Evolutionary conservation across 64 coral and sea anemone species (phyloP).

Genomic region (Montipora foliosa): DNA sequence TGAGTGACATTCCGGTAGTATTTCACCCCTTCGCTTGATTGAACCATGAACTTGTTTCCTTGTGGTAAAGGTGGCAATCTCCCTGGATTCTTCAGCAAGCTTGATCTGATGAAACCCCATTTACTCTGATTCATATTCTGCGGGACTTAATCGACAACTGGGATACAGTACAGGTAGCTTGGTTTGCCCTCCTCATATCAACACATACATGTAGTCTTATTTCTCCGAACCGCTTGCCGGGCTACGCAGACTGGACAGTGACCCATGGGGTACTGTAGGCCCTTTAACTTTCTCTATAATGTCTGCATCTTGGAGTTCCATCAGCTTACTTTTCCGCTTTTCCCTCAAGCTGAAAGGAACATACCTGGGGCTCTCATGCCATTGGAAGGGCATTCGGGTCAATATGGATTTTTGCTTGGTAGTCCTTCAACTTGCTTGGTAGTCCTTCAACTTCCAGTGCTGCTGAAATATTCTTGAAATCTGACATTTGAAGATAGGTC

Average conservation of each 20-base stretch:
- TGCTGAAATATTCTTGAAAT: too few relatives aligned
- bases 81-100: too few relatives aligned
- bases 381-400: slow-evolving; percentile 9
- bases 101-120: too few relatives aligned
- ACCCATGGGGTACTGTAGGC: too few relatives aligned
- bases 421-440: too few relatives aligned
- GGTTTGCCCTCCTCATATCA: slow-evolving; percentile 45
- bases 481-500: too few relatives aligned
- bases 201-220: not conserved
- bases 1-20: not conserved
- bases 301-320: too few relatives aligned
- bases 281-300: not conserved
- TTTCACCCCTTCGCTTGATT: not conserved
- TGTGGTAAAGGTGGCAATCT: too few relatives aligned
- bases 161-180: slow-evolving; percentile 28
- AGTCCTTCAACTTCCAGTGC: not conserved
- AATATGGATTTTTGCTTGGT: slow-evolving; percentile 45
- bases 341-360: slow-evolving; percentile 15
- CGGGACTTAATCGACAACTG: slow-evolving; percentile 27
- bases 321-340: too few relatives aligned
- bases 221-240: not conserved
- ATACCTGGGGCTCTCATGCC: not conserved
- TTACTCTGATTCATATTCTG: slow-evolving; percentile 5
- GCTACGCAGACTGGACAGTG: not conserved
- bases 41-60: not conserved